Evolutionary conservation across 2,113 vertebrate genomes (phyloP).

Genomic region (Amia ocellicauda): DNA sequence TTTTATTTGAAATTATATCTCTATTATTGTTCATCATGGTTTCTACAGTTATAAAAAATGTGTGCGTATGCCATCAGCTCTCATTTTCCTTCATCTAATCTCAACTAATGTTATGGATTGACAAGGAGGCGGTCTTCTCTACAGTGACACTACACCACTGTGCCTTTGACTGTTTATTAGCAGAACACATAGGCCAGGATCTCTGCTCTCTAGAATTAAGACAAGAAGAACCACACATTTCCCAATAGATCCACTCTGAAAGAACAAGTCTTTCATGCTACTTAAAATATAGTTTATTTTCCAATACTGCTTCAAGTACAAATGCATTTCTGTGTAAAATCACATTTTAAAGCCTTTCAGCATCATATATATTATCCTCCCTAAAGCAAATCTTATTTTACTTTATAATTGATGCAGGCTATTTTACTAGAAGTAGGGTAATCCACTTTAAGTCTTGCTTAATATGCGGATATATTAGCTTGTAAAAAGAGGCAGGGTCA

Average conservation of each 20-base stretch:
- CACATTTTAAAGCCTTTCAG: background rate
- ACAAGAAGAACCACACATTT: background rate
- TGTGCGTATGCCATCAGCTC: too few species aligned
- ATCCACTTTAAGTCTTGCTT: background rate
- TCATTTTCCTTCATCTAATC: too few species aligned
- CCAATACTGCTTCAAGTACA: background rate
- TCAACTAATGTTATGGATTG: too few species aligned
- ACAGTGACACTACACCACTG: too few species aligned
- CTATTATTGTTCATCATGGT: too few species aligned
- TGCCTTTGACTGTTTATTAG: too few species aligned
- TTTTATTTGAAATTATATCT: too few species aligned
- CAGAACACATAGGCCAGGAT: too few species aligned
- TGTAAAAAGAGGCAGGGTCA: background rate
- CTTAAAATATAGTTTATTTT: background rate
- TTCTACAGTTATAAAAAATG: too few species aligned
- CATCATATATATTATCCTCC: background rate
- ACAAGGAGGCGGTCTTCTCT: too few species aligned
- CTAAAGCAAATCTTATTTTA: background rate
- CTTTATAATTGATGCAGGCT: slow-evolving; percentile 1
- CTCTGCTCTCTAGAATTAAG: too few species aligned
- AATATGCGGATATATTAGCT: background rate
- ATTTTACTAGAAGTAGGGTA: background rate
- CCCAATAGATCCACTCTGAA: background rate
- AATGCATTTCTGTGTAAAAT: background rate
- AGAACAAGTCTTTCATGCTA: background rate